Evolutionary conservation across 2,113 vertebrate genomes (phyloP), one percentile per base, ranked within the genome.

Genomic region (Butorides virescens): DNA sequence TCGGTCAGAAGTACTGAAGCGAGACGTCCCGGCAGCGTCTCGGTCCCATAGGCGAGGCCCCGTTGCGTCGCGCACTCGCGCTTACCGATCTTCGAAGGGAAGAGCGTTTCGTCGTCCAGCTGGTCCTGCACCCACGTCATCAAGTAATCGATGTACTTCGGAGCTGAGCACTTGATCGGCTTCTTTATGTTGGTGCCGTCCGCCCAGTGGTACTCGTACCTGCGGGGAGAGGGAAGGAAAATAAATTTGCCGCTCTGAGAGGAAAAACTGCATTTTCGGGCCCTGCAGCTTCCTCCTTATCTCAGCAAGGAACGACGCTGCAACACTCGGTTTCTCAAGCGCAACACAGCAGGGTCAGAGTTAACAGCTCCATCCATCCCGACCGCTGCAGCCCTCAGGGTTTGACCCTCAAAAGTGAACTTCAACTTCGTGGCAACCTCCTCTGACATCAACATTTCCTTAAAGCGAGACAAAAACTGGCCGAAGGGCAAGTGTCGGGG

Each of bases 61-160:
- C 6, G 1, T 4, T 1, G 15, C 7, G 1, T 13, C 5, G 0
- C 6, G 1, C 20, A 6, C 34, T 32, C 4, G 10, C 2, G 84
- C 98, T 98, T 90, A 99, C 99, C 99, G 5, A 99, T 99, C 97
- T 99, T 99, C 10, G 99, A 99, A n/a, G 99, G 99, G 86, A 99
- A 99, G 53, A 99, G 99, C 2, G 99, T 99, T 97, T 99, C 99
- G 9, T 99, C 99, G 36, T 99, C 99, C 95, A 99, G 98, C 96
- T 99, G 99, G 96, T 99, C 99, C 97, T 99, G 99, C 87, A 99
- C 99, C 99, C 99, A 99, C 9, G 99, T 99, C 99, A 99, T 99
- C 98, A 99, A 88, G 97, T 99, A 99, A 92, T 99, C 99, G 5
- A 99, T 99, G 97, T 99, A 99, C 86, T 99, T 99, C 4, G 99